A percentile compares a stretch with the other conserved stretches of the same genome.
Evolutionary conservation across 2,888 invertebrate species (phyloP).

Genomic region (Epistrophe eligans): DNA sequence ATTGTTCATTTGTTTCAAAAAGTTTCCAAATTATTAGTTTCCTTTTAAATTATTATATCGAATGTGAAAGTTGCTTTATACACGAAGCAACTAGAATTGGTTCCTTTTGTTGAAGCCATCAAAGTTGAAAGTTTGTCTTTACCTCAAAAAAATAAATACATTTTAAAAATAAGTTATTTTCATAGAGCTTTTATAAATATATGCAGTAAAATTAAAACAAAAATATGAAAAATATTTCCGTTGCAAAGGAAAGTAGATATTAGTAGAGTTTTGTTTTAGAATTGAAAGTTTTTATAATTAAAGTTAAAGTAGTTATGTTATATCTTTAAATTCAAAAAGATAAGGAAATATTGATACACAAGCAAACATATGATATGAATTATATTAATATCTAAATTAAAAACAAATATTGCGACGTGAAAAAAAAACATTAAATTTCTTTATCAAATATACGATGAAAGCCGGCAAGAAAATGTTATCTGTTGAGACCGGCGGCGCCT

Average conservation of each 20-base stretch:
- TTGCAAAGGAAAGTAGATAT: too few species aligned
- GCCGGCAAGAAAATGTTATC: background rate
- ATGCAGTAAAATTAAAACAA: too few species aligned
- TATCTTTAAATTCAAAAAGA: too few species aligned
- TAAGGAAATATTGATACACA: background rate
- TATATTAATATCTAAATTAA: background rate
- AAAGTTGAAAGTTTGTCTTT: background rate
- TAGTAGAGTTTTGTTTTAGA: too few species aligned
- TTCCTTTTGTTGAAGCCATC: background rate
- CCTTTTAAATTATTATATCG: background rate
- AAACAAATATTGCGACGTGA: background rate
- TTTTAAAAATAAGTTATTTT: background rate
- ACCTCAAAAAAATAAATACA: background rate
- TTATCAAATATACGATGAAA: background rate
- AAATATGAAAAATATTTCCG: background rate
- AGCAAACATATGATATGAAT: background rate
- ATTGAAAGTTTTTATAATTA: too few species aligned
- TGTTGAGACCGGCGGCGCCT: background rate
- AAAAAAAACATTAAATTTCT: background rate
- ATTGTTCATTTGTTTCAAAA: background rate
- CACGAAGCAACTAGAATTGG: too few species aligned
- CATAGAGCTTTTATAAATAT: background rate
- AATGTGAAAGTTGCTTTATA: background rate
- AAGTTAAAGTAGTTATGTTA: too few species aligned
- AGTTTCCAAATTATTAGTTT: constrained; percentile 9